These are phyloP conservation scores for Hyphantria cunea DNA, from an alignment of 1,140 invertebrate species.

Conservation along the genomic window DNA sequence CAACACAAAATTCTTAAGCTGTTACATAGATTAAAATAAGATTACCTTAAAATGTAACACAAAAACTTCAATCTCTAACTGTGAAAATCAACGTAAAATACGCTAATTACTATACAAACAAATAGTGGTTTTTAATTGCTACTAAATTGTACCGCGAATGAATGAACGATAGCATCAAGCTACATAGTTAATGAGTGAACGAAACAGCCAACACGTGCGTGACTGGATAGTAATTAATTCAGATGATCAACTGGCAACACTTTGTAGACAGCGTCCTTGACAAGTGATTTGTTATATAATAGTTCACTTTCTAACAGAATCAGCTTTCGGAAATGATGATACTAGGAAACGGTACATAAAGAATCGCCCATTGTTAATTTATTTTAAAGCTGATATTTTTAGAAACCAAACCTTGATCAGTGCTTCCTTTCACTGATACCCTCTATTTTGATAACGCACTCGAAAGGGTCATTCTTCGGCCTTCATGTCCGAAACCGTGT, in stretches of 20 bases:
- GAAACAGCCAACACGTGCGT: not conserved
- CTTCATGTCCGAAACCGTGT: slow-evolving; percentile 33
- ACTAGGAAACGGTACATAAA: too few relatives aligned
- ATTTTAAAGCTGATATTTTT: too few relatives aligned
- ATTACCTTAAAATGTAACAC: not conserved
- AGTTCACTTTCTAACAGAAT: too few relatives aligned
- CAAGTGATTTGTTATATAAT: not conserved
- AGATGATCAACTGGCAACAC: slow-evolving; percentile 1
- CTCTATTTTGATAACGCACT: not conserved
- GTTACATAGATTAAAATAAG: too few relatives aligned
- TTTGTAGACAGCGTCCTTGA: not conserved
- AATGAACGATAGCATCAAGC: slow-evolving; percentile 1
- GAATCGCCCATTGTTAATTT: too few relatives aligned
- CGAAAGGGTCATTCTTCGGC: slow-evolving; percentile 14
- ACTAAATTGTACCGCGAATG: slow-evolving; percentile 14
- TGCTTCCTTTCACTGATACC: too few relatives aligned
- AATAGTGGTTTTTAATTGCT: slow-evolving; percentile 22
- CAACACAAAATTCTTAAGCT: too few relatives aligned
- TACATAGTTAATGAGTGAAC: slow-evolving; percentile 4
- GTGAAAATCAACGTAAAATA: too few relatives aligned
- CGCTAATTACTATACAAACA: slow-evolving; percentile 10
- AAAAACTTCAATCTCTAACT: not conserved
- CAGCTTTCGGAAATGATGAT: too few relatives aligned
- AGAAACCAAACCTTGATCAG: too few relatives aligned
- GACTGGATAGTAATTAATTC: slow-evolving; percentile 3